Evolutionary conservation across 37 sponge, comb jelly and placozoan species (phyloP), one percentile per base, ranked within the genome.

Genomic region (Eunapius fragilis): DNA sequence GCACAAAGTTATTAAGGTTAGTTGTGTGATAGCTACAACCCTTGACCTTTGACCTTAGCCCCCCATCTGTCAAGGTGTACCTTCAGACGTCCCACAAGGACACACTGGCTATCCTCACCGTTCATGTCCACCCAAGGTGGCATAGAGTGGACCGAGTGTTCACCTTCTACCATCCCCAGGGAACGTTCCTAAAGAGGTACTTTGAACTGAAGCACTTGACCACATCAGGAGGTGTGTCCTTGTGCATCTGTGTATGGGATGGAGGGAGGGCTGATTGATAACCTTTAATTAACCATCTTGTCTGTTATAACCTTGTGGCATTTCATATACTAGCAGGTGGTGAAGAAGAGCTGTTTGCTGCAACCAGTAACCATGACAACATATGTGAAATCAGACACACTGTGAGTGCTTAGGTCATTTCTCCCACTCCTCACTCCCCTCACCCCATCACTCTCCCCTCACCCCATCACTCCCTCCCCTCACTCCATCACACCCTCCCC

Each of bases 101-200:
- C 72, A 31, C 79, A 0, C 27, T 86, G 35, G 79, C 70, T 37
- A 41, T 89, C 25, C 49, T 89, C 48, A 72, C 86, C 2, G 37
- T 89, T 32, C 78, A 71, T 22, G 24, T 89, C 14, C 47, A 72
- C 6, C 90, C 90, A n/a, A 80, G 68, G 12, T 80, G 70, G 24
- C 72, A 71, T 27, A 69, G 79, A 32, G 73, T 86, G 45, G 91
- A 90, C 25, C 58, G 41, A 32, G 70, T 81, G 67, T 69, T 85
- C 26, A 86, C 85, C 77, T 90, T 85, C 76, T 90, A 90, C 74
- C 91, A 90, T 75, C 82, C 91, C 31, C 86, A 90, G 71, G 76
- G 77, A n/a, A 90, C 77, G 5, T 86, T 86, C 78, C 3, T 90
- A 36, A 90, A 82, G 69, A 90, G 77, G 69, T 32, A 31, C 37